Conservation (phyloP, 2,113 vertebrate species). For the Orcinus orca region DNA sequence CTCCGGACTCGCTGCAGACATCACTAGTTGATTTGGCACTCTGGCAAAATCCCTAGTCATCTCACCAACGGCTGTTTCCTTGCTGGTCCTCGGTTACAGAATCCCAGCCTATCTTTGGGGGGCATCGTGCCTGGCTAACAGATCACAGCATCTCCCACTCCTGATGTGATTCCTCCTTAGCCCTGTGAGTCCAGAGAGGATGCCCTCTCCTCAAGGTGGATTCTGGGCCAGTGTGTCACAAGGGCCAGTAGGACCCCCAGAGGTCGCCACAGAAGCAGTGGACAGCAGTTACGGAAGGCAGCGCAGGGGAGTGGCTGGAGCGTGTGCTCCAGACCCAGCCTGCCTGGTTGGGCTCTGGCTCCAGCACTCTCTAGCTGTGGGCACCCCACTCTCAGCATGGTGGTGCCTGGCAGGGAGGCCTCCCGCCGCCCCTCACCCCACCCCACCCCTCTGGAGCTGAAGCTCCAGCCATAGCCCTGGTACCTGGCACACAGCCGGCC, state of each 20-base stretch:
- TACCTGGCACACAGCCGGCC: no score
- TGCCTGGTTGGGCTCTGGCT: fast-evolving
- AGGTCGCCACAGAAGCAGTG: not conserved
- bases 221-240: not conserved
- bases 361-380: not conserved
- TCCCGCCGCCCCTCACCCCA: fast-evolving
- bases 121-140: not conserved
- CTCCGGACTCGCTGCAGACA: fast-evolving
- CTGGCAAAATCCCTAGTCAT: not conserved
- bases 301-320: not conserved
- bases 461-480: not conserved
- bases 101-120: not conserved
- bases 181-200: fast-evolving
- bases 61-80: not conserved
- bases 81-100: not conserved
- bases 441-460: not conserved
- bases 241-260: not conserved
- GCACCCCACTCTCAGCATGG: not conserved
- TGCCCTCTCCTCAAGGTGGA: no score
- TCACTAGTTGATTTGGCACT: not conserved
- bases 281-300: not conserved
- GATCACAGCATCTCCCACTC: not conserved
- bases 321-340: no score
- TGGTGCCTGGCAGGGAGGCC: not conserved
- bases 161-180: not conserved